Evolutionary conservation across 2,797 vertebrate species (phyloP).

Genomic region (Naso thynnoides): DNA sequence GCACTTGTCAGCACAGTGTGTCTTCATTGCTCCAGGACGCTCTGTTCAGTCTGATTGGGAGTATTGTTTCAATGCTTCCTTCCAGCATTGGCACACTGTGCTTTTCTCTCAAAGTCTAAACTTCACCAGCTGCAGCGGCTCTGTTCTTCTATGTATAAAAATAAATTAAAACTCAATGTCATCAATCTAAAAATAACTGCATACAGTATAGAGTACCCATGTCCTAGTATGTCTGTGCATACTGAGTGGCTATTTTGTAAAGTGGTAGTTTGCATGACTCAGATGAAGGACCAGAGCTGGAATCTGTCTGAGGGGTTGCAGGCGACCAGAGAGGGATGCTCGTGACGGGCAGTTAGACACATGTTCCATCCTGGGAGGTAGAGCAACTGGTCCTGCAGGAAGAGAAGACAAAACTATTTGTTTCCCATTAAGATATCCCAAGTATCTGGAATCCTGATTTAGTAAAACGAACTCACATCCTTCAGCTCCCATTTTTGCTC

Average conservation of each 20-base stretch:
- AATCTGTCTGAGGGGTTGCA: constrained; percentile 92
- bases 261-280: constrained; percentile 61
- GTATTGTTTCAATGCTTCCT: constrained; percentile 48
- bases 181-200: constrained; percentile 53
- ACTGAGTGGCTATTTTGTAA: constrained; percentile 37
- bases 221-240: constrained; percentile 49
- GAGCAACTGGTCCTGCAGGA: constrained; percentile 90
- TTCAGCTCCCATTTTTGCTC: constrained; percentile 94
- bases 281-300: constrained; percentile 94
- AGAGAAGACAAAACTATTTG: constrained; percentile 33
- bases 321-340: constrained; percentile 86
- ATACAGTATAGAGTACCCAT: constrained; percentile 39
- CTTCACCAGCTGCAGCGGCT: constrained; percentile 75
- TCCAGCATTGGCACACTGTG: constrained; percentile 53
- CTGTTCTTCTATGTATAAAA: constrained; percentile 80
- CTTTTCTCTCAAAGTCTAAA: constrained; percentile 56
- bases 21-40: constrained; percentile 39
- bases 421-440: constrained; percentile 3
- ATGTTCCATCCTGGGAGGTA: constrained; percentile 86
- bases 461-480: constrained; percentile 84
- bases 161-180: constrained; percentile 82
- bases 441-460: constrained; percentile 20
- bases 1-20: constrained; percentile 43
- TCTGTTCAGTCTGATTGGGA: constrained; percentile 38
- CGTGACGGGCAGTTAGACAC: constrained; percentile 92